Percentiles rank a stretch among this genome's conserved stretches.
phyloP scores from a whole-genome alignment of 2,888 invertebrate species.

The Auanema sp. region DNA sequence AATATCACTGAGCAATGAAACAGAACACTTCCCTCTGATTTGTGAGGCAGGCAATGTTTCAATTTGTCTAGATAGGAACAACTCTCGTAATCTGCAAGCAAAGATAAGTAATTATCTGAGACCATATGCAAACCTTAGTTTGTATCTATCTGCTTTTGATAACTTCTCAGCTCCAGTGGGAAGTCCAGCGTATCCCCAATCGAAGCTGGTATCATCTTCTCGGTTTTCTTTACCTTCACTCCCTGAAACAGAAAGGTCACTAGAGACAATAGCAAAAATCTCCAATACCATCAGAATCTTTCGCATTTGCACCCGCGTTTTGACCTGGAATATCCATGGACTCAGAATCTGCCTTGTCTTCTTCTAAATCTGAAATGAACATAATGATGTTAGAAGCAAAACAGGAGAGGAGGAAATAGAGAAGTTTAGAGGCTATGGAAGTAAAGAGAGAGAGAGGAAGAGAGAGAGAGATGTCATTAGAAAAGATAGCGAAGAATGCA shows the following conservation, averaged over 20 bases:
- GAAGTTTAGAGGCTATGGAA: too few species aligned
- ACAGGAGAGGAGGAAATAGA: constrained; percentile 5
- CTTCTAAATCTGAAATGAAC: constrained; percentile 28
- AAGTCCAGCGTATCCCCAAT: constrained; percentile 65
- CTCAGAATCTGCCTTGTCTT: constrained; percentile 17
- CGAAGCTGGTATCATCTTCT: constrained; percentile 12
- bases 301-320: too few species aligned
- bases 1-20: constrained; percentile 96
- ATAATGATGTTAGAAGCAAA: neutral
- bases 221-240: constrained; percentile 18
- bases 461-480: constrained; percentile 22
- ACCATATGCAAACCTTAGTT: constrained; percentile 27
- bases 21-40: constrained; percentile 95
- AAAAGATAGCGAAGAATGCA: constrained; percentile 11
- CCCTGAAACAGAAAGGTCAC: neutral
- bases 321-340: too few species aligned
- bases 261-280: too few species aligned
- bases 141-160: constrained; percentile 35
- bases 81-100: constrained; percentile 78
- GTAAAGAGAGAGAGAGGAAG: constrained; percentile 26
- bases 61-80: constrained; percentile 90
- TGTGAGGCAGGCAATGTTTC: constrained; percentile 97
- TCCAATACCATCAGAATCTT: too few species aligned
- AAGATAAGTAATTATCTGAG: neutral
- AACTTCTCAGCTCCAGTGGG: constrained; percentile 47